Evolutionary conservation across 1,140 invertebrate species (phyloP).

Genomic region (Aphidius ervi): DNA sequence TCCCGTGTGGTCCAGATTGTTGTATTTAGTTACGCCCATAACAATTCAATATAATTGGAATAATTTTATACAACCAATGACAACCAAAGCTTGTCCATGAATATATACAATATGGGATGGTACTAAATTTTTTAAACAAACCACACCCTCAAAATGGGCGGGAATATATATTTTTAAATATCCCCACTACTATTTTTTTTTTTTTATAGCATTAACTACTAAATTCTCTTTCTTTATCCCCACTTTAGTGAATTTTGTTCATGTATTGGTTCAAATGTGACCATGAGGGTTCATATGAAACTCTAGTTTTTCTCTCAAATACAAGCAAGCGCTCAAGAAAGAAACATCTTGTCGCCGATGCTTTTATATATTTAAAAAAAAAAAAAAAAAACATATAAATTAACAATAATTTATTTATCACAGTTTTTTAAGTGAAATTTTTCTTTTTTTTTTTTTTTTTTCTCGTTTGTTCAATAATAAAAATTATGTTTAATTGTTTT

Average conservation of each 20-base stretch:
- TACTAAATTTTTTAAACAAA: background rate
- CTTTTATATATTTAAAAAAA: background rate
- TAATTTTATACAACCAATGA: background rate
- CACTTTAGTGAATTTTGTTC: background rate
- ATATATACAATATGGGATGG: background rate
- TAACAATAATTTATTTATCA: background rate
- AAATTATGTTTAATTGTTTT: too few species aligned
- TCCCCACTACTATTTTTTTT: too few species aligned
- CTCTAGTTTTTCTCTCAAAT: constrained; percentile 51
- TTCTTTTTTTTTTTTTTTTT: too few species aligned
- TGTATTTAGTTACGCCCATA: too few species aligned
- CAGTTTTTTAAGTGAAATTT: background rate
- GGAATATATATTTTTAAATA: too few species aligned
- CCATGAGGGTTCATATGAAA: constrained; percentile 43
- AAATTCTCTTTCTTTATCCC: background rate
- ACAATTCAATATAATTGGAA: background rate
- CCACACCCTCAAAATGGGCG: constrained; percentile 2
- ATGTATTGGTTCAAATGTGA: constrained; percentile 2
- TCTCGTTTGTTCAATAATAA: too few species aligned
- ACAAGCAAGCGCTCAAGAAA: constrained; percentile 49
- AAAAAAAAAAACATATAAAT: background rate
- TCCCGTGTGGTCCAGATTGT: constrained; percentile 25
- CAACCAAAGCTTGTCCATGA: background rate
- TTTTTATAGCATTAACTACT: too few species aligned
- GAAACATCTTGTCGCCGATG: constrained; percentile 37